Percentiles rank a stretch among this genome's conserved stretches.
These are phyloP conservation scores for Protonibea diacanthus DNA, from an alignment of 2,797 vertebrate genomes.

Conservation along the genomic window DNA sequence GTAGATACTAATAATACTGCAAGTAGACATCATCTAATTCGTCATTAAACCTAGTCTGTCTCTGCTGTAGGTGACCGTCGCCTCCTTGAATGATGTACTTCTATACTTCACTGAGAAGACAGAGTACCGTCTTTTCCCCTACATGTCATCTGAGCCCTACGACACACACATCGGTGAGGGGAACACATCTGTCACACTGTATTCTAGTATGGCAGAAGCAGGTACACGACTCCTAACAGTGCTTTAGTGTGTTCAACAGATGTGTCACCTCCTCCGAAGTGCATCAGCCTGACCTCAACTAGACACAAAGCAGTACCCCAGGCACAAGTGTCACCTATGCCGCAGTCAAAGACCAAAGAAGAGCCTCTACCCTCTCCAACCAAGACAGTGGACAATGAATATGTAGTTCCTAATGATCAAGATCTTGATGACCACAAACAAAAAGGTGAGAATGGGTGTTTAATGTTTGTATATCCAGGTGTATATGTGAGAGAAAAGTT, in stretches of 20 bases:
- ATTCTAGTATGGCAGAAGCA: no score
- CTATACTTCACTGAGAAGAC: constrained; percentile 72
- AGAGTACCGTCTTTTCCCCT: constrained; percentile 67
- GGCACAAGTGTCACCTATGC: constrained; percentile 63
- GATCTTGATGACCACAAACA: neutral
- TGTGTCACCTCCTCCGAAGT: constrained; percentile 8
- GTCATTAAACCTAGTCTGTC: neutral
- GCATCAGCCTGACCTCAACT: neutral
- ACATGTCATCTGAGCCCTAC: constrained; percentile 57
- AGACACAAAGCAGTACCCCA: constrained; percentile 28
- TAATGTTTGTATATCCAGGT: neutral
- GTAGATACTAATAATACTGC: no score
- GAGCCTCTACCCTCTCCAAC: neutral
- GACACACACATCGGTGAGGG: constrained; percentile 73
- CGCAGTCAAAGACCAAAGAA: constrained; percentile 1
- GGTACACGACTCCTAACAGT: neutral
- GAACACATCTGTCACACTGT: neutral
- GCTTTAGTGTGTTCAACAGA: constrained; percentile 51
- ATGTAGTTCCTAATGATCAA: constrained; percentile 49
- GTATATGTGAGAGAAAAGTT: neutral
- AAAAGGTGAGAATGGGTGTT: constrained; percentile 33
- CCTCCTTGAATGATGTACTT: constrained; percentile 66
- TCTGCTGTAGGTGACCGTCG: constrained; percentile 67
- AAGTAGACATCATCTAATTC: neutral
- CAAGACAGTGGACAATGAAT: constrained; percentile 40